Evolutionary conservation across 2,113 vertebrate species (phyloP).

Genomic region (Formicarius rufipectus): DNA sequence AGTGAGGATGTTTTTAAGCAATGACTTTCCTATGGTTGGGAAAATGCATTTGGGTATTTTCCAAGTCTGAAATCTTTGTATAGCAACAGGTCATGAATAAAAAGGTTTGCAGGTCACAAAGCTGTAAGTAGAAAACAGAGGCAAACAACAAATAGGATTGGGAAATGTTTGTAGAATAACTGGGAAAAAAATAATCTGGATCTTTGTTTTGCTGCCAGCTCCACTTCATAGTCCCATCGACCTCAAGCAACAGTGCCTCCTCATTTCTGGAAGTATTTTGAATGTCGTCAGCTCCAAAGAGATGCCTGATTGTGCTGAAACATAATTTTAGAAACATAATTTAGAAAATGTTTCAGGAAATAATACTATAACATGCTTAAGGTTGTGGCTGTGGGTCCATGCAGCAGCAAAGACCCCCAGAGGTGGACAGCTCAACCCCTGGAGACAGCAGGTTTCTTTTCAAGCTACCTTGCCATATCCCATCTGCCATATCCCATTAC

Average conservation of each 20-base stretch:
- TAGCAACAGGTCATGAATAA: slow-evolving; percentile 27
- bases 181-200: background rate
- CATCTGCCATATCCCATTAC: background rate
- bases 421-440: background rate
- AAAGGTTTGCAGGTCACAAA: background rate
- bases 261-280: background rate
- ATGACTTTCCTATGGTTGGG: slow-evolving; percentile 10
- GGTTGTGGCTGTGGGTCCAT: background rate
- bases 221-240: background rate
- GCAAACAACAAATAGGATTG: background rate
- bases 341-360: background rate
- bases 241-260: background rate
- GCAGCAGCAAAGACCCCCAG: background rate
- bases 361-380: background rate
- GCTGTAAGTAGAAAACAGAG: background rate
- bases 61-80: slow-evolving; percentile 35
- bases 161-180: background rate
- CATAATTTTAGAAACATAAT: background rate
- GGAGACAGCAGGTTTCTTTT: background rate
- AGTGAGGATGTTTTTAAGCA: background rate
- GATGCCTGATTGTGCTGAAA: background rate
- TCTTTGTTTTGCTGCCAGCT: background rate
- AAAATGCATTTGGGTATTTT: slow-evolving; percentile 47
- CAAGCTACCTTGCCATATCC: background rate
- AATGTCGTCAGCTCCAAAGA: background rate